Percentiles rank a stretch among this genome's conserved stretches.
These are phyloP conservation scores for Channa argus DNA, from an alignment of 2,113 vertebrate genomes.

Conservation along the genomic window DNA sequence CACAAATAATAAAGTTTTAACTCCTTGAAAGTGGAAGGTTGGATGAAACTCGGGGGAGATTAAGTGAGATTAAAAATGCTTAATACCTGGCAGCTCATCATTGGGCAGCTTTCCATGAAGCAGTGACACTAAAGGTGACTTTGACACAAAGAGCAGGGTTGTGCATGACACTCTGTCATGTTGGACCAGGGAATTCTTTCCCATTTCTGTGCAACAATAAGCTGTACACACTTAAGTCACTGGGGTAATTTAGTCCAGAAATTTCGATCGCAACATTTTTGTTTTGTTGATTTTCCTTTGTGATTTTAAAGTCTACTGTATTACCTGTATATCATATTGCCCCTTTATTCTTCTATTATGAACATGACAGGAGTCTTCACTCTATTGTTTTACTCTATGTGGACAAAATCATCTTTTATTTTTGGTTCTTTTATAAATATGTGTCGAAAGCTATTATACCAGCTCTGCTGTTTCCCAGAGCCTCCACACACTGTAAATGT, in stretches of 20 bases:
- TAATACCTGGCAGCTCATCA: constrained; percentile 81
- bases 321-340: neutral
- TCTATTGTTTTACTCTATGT: neutral
- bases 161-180: constrained; percentile 64
- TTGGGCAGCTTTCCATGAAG: constrained; percentile 77
- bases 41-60: constrained; percentile 80
- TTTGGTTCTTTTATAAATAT: constrained; percentile 40
- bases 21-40: constrained; percentile 75
- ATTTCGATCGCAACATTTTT: neutral
- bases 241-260: neutral
- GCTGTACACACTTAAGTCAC: neutral
- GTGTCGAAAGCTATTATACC: constrained; percentile 36
- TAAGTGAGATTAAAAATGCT: constrained; percentile 83
- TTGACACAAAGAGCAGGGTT: constrained; percentile 68
- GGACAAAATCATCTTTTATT: constrained; percentile 33
- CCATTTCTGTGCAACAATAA: neutral
- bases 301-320: neutral
- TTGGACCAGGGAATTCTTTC: constrained; percentile 10
- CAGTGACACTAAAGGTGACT: constrained; percentile 81
- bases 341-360: neutral
- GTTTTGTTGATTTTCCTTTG: no score
- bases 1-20: constrained; percentile 73
- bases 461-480: constrained; percentile 30
- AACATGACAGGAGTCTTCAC: constrained; percentile 17
- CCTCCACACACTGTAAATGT: constrained; percentile 34